A percentile compares a stretch with the other conserved stretches of the same genome.
These are phyloP conservation scores for Pholis gunnellus DNA, from an alignment of 2,113 vertebrate genomes.

Conservation along the genomic window DNA sequence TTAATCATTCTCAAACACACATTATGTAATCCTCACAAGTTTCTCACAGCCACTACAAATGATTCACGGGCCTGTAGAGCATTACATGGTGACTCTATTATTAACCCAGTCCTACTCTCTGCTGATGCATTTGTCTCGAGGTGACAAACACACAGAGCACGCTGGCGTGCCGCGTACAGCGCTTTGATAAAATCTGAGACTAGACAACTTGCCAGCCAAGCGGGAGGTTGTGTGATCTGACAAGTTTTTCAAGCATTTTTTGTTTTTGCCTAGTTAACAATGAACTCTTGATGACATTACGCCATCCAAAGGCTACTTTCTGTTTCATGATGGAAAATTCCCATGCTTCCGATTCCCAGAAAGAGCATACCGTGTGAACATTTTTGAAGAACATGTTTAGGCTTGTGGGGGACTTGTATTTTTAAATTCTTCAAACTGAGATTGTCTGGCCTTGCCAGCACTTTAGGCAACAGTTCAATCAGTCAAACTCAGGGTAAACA, in stretches of 20 bases:
- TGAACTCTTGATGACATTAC: not conserved
- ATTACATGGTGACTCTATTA: not conserved
- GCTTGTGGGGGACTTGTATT: not conserved
- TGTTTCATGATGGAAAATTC: slow-evolving; percentile 6
- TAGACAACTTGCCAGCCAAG: not conserved
- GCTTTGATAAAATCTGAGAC: slow-evolving; percentile 16
- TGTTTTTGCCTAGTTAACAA: not conserved
- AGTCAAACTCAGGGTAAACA: not conserved
- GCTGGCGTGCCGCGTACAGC: rapidly evolving
- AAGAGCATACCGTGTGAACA: not conserved
- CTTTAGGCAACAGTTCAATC: not conserved
- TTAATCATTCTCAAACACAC: not conserved
- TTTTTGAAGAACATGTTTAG: slow-evolving; percentile 2
- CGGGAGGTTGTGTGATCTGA: not conserved
- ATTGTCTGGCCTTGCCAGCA: not conserved
- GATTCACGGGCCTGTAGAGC: slow-evolving; percentile 7
- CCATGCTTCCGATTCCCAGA: too few relatives aligned
- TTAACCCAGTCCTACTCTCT: not conserved
- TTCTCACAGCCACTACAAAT: slow-evolving; percentile 1
- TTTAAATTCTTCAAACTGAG: not conserved
- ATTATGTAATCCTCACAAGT: not conserved
- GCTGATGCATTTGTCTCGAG: not conserved
- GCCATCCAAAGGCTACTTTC: not conserved
- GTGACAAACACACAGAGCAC: not conserved
- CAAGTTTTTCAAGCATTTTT: slow-evolving; percentile 53